These are phyloP conservation scores for Trissolcus japonicus DNA, from an alignment of 2,888 invertebrate species.

Conservation along the genomic window DNA sequence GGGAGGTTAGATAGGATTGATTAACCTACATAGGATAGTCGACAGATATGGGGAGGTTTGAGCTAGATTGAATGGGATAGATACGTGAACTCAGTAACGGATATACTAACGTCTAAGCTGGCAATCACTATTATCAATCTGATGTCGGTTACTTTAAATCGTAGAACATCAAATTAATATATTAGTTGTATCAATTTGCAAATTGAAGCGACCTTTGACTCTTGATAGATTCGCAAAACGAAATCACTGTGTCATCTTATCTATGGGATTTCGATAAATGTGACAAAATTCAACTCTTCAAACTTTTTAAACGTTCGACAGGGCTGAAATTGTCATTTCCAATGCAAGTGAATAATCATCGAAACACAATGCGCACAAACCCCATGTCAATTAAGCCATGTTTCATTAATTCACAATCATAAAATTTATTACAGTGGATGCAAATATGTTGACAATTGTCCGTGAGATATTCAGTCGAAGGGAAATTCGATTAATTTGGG, in stretches of 20 bases:
- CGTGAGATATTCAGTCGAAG: slow-evolving; percentile 25
- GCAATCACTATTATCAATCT: slow-evolving; percentile 62
- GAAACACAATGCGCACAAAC: slow-evolving; percentile 8
- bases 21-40: slow-evolving; percentile 52
- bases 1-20: slow-evolving; percentile 50
- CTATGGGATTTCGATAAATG: too few relatives aligned
- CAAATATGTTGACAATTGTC: slow-evolving; percentile 26
- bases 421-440: slow-evolving; percentile 31
- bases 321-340: too few relatives aligned
- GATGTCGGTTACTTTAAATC: slow-evolving; percentile 59
- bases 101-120: slow-evolving; percentile 48
- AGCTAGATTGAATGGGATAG: slow-evolving; percentile 51
- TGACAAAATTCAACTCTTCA: too few relatives aligned
- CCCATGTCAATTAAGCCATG: slow-evolving; percentile 17
- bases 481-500: slow-evolving; percentile 35
- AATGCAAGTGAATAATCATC: background rate
- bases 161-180: slow-evolving; percentile 45
- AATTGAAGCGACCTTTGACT: slow-evolving; percentile 9
- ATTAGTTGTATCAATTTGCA: slow-evolving; percentile 9
- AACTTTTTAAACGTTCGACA: too few relatives aligned
- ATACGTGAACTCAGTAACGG: slow-evolving; percentile 51
- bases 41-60: slow-evolving; percentile 49
- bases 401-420: slow-evolving; percentile 38
- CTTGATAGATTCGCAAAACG: background rate
- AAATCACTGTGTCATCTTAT: too few relatives aligned